phyloP scores from a whole-genome alignment of 2,113 vertebrate genomes.

The Ceyx margarethae region DNA sequence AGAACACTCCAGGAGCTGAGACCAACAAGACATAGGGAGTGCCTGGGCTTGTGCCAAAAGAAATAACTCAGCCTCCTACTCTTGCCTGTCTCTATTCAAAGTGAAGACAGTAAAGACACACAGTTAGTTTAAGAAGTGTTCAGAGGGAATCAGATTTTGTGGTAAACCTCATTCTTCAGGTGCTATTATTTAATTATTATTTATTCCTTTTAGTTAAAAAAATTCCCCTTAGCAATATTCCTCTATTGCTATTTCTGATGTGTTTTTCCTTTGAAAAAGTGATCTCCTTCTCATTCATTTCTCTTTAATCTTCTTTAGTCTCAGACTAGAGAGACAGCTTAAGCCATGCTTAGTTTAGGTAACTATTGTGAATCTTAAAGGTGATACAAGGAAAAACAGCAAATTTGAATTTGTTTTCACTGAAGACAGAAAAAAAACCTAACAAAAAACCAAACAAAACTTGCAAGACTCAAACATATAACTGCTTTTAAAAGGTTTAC shows the following conservation, averaged over 20 bases:
- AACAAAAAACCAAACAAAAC: not conserved
- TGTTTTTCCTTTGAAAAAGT: not conserved
- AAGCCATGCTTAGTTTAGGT: not conserved
- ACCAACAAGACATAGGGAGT: not conserved
- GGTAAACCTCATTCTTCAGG: not conserved
- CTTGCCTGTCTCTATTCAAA: not conserved
- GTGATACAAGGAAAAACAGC: not conserved
- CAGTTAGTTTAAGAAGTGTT: not conserved
- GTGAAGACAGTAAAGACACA: not conserved
- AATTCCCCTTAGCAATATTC: not conserved
- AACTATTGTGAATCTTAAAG: not conserved
- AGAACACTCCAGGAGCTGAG: not conserved
- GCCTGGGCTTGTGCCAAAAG: not conserved
- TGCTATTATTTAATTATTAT: too few species aligned
- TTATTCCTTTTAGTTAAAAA: not conserved
- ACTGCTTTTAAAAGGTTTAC: not conserved
- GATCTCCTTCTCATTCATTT: not conserved
- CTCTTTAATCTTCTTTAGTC: not conserved
- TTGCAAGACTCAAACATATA: not conserved
- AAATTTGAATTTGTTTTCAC: not conserved
- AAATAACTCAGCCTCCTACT: not conserved
- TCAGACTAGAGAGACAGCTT: not conserved
- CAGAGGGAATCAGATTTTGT: not conserved
- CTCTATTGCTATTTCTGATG: not conserved
- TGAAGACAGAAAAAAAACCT: not conserved